Conservation (phyloP, 2,888 invertebrate genomes). For the Arctia plantaginis region DNA sequence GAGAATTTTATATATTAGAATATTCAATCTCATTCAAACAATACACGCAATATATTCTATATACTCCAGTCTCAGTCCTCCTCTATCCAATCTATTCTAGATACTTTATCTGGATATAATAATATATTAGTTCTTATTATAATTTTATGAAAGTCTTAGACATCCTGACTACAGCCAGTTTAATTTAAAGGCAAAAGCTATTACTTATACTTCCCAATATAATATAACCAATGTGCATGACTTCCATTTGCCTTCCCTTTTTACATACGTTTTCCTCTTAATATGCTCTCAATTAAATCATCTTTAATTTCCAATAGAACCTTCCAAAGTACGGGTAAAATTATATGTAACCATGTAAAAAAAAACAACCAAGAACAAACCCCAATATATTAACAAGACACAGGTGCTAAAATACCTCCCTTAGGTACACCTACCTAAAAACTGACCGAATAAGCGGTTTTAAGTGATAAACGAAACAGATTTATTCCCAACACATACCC, state of each 20-base stretch:
- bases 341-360: background rate
- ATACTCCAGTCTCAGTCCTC: background rate
- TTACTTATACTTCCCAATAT: too few relatives aligned
- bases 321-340: background rate
- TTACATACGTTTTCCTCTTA: too few relatives aligned
- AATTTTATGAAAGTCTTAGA: background rate
- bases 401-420: constrained; percentile 64
- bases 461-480: constrained; percentile 77
- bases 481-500: constrained; percentile 72
- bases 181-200: too few relatives aligned
- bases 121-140: too few relatives aligned
- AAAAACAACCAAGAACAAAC: constrained; percentile 1
- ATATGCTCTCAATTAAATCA: too few relatives aligned
- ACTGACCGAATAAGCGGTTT: constrained; percentile 58
- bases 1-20: too few relatives aligned
- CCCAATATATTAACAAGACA: constrained; percentile 22
- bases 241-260: background rate
- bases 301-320: background rate
- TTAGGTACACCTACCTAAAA: constrained; percentile 60
- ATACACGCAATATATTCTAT: background rate
- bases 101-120: background rate
- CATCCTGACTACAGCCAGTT: too few relatives aligned
- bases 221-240: background rate
- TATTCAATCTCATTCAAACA: background rate
- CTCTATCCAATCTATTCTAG: background rate